These are phyloP conservation scores for Lates calcarifer DNA, from an alignment of 2,113 vertebrate species.

Conservation along the genomic window DNA sequence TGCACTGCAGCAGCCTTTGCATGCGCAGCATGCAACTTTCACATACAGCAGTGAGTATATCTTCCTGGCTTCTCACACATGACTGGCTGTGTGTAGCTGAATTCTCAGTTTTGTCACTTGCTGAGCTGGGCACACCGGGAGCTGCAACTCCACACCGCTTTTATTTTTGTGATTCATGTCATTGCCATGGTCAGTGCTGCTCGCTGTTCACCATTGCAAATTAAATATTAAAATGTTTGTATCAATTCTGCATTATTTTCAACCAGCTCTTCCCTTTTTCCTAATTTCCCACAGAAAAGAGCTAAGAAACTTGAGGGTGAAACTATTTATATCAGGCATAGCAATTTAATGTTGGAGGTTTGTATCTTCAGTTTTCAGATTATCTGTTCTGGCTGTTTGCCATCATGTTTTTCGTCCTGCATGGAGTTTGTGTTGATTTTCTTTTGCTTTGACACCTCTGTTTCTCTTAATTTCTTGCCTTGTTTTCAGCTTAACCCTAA, in stretches of 20 bases:
- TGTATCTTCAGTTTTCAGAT: conserved; percentile 89
- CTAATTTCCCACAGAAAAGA: conserved; percentile 96
- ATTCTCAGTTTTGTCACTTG: background rate
- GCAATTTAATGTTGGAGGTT: conserved; percentile 99
- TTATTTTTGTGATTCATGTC: conserved; percentile 22
- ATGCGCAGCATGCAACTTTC: conserved; percentile 41
- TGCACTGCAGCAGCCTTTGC: conserved; percentile 46
- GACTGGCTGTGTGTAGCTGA: background rate
- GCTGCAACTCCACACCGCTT: background rate
- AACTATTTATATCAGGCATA: conserved; percentile 99
- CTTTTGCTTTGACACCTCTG: conserved; percentile 34
- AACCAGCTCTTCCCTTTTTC: conserved; percentile 83
- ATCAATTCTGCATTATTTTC: conserved; percentile 58
- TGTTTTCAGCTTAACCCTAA: conserved; percentile 79
- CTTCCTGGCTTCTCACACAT: background rate
- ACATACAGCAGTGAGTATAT: background rate
- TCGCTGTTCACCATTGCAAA: conserved; percentile 31
- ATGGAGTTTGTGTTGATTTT: conserved; percentile 35
- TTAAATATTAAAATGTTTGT: conserved; percentile 19
- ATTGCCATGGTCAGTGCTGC: conserved; percentile 7
- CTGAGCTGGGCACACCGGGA: conserved; percentile 1
- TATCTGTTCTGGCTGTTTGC: conserved; percentile 78
- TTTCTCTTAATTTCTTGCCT: conserved; percentile 36
- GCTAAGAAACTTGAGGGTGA: conserved; percentile 99
- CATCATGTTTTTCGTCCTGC: conserved; percentile 53